phyloP scores from a whole-genome alignment of 2,113 vertebrate genomes.

The Cyprinodon tularosa region DNA sequence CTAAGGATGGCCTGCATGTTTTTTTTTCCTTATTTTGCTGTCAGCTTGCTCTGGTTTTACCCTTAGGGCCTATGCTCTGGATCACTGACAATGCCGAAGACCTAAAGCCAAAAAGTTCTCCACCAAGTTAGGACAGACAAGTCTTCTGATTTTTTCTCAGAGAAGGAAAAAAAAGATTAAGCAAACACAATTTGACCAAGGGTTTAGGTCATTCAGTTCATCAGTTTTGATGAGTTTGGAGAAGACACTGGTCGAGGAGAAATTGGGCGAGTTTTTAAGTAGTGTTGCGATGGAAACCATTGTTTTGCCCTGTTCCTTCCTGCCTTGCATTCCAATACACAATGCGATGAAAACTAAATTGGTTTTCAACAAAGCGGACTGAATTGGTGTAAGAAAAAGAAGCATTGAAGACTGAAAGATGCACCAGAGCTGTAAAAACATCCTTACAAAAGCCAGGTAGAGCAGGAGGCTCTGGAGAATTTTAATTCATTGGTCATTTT shows the following conservation, averaged over 20 bases:
- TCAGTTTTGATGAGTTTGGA: slow-evolving; percentile 29
- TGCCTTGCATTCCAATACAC: slow-evolving; percentile 79
- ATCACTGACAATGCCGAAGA: slow-evolving; percentile 59
- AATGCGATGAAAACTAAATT: slow-evolving; percentile 82
- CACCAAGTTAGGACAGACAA: slow-evolving; percentile 45
- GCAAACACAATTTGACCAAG: slow-evolving; percentile 37
- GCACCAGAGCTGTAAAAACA: slow-evolving; percentile 58
- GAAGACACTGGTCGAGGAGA: slow-evolving; percentile 14
- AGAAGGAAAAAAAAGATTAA: slow-evolving; percentile 33
- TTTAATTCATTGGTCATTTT: slow-evolving; percentile 68
- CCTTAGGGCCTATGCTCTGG: slow-evolving; percentile 44
- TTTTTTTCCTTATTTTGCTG: slow-evolving; percentile 47
- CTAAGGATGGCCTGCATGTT: slow-evolving; percentile 70
- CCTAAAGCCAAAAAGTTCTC: slow-evolving; percentile 47
- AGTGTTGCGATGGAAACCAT: slow-evolving; percentile 74
- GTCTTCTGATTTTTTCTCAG: slow-evolving; percentile 36
- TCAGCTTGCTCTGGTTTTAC: slow-evolving; percentile 52
- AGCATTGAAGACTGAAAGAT: slow-evolving; percentile 74
- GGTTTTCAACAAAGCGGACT: slow-evolving; percentile 76
- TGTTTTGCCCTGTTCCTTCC: slow-evolving; percentile 81
- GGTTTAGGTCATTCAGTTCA: slow-evolving; percentile 48
- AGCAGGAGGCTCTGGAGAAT: slow-evolving; percentile 29
- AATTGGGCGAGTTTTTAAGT: slow-evolving; percentile 33
- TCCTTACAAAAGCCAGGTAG: slow-evolving; percentile 33
- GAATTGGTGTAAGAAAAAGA: slow-evolving; percentile 69